Percentiles rank a stretch among this genome's conserved stretches.
Conservation (phyloP, 2,113 vertebrate species). For the Uropsilus gracilis region DNA sequence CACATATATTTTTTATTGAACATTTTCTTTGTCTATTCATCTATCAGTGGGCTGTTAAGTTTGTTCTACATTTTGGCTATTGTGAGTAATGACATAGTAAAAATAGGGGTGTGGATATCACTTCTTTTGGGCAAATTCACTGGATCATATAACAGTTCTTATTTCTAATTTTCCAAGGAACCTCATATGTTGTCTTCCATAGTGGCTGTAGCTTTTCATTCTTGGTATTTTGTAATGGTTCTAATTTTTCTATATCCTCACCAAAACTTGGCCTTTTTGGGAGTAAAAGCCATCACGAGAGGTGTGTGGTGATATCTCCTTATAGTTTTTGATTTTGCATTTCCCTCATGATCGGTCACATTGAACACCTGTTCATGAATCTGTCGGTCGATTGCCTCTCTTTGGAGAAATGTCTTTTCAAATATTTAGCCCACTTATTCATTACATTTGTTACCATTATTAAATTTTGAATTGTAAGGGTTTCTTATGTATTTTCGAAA, state of each 20-base stretch:
- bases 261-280: background rate
- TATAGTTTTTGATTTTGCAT: background rate
- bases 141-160: background rate
- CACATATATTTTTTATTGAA: background rate
- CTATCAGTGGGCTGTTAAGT: background rate
- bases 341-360: background rate
- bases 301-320: background rate
- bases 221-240: background rate
- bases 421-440: background rate
- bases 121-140: background rate
- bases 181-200: background rate
- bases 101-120: background rate
- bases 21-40: background rate
- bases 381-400: background rate
- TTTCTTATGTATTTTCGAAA: background rate
- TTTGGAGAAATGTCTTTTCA: background rate
- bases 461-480: background rate
- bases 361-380: background rate
- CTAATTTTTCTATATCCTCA: background rate
- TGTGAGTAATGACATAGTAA: background rate
- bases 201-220: background rate
- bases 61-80: background rate
- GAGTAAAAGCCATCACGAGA: background rate
- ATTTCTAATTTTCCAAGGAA: background rate
- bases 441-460: background rate